Evolutionary conservation across 2,113 vertebrate genomes (phyloP), one percentile per base, ranked within the genome.

Genomic region (Lonchura striata): DNA sequence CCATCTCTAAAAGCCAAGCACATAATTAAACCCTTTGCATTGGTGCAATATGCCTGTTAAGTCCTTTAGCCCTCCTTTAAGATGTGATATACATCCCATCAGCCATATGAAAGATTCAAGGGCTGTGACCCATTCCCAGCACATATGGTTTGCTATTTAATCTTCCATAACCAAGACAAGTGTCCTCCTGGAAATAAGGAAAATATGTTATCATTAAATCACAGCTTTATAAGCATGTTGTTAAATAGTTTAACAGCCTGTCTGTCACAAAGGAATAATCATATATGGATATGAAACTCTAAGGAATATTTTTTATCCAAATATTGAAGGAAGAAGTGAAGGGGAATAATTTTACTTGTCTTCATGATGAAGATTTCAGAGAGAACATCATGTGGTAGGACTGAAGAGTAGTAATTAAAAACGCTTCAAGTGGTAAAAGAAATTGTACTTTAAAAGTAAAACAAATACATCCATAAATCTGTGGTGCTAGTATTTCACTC

Each of bases 211-310:
- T 86, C 78, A 56, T 93, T 93, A 95, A 93, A 97, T 88, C 44
- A 60, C 22, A 64, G 37, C 60, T 94, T 95, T 85, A 79, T 66
- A 84, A 69, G 39, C 61, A 61, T 42, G 27, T 86, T 92, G 41
- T 59, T 94, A 94, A 95, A 95, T 89, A 95, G 82, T 90, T 90
- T 71, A 97, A 89, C 46, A 90, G 42, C n/a, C 47, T 3, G 2
- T 56, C 59, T 95, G 90, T 88, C 86, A 83, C 64, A 90, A 86
- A 85, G 39, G 30, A 85, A 74, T 66, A 75, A 82, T 86, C 46
- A 41, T 37, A 24, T 59, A 53, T 56, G 74, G 57, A 77, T n/a
- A 81, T 28, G 37, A 92, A 97, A 60, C 7, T 76, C 78, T 27
- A 24, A 69, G 47, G 49, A 89, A 69, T 11, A 57, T 90, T 82